Evolutionary conservation across 2,888 invertebrate genomes (phyloP), one percentile per base, ranked within the genome.

Genomic region (Desoria tigrina): DNA sequence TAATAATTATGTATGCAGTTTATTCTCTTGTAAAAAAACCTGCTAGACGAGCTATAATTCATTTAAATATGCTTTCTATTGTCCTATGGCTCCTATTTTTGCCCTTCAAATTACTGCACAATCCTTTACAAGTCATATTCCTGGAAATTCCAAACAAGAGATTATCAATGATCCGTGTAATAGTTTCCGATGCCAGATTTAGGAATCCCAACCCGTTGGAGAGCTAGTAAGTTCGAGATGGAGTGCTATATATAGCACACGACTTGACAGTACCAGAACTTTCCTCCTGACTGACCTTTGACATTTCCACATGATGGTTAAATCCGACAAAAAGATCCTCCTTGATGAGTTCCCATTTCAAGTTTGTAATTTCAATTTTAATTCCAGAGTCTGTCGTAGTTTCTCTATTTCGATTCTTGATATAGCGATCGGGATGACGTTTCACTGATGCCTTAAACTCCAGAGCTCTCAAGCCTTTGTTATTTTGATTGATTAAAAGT

Each of bases 181-280:
- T 68, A 65, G 65, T 45, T 68, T 68, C 68, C 68, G 49, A 42
- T 26, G 24, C 49, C 21, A n/a, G n/a, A n/a, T n/a, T n/a, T n/a
- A n/a, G n/a, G n/a, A 27, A 24, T 27, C 21, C 32, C 59, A 4
- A n/a, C n/a, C n/a, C n/a, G n/a, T n/a, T n/a, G n/a, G n/a, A n/a
- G n/a, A n/a, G n/a, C n/a, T n/a, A n/a, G n/a, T n/a, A n/a, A n/a
- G n/a, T n/a, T n/a, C n/a, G n/a, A n/a, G n/a, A n/a, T n/a, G n/a
- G n/a, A n/a, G n/a, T n/a, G n/a, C n/a, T n/a, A 4, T 4, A 32
- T 11, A 32, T 7, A 4, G 32, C 32, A 32, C 32, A 7, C 32
- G 32, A 32, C 32, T 32, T 32, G 32, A 32, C 32, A 32, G 32
- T 7, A 4, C 32, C 28, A 11, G 11, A 32, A 28, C 2, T 55